Evolutionary conservation across 2,888 invertebrate species (phyloP), one percentile per base, ranked within the genome.

Genomic region (Acanthosepion esculentum): DNA sequence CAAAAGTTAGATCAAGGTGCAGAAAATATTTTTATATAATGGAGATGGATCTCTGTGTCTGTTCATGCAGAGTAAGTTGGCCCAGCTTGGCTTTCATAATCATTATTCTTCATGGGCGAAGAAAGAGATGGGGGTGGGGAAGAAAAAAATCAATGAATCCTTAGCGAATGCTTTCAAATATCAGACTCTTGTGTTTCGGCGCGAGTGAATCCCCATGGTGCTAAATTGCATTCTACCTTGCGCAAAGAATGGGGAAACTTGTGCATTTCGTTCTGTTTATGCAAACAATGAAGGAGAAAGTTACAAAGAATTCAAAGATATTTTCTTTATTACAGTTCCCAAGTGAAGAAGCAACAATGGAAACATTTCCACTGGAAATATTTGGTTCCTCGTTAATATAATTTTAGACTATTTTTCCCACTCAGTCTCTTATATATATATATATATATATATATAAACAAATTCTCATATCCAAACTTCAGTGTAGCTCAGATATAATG

Each of bases 1-100:
- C n/a, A 78, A 78, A 78, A 15, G 78, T 78, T n/a, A 78, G n/a
- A 78, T 78, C n/a, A n/a, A 78, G 78, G 78, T 78, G 78, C n/a
- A 78, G n/a, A 78, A 23, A 78, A n/a, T 8, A n/a, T 78, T 78
- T 78, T 78, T 78, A 12, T n/a, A n/a, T 78, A 15, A 78, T n/a
- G n/a, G n/a, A 78, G 12, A n/a, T n/a, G 15, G n/a, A 78, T 78
- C n/a, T n/a, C 78, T 78, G 78, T n/a, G 78, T 78, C 15, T 78
- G n/a, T n/a, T 78, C n/a, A 78, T 78, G 78, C 78, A 10, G n/a
- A n/a, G n/a, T n/a, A 4, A 78, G 78, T 78, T 78, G 78, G n/a
- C 33, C n/a, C n/a, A 33, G n/a, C 78, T 78, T 33, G 78, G 78
- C n/a, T 78, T n/a, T 78, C 10, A 78, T 15, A 78, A n/a, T 78